Percentiles rank a stretch among this genome's conserved stretches.
phyloP scores from a whole-genome alignment of 2,888 invertebrate species.

The Diplazon laetatorius region DNA sequence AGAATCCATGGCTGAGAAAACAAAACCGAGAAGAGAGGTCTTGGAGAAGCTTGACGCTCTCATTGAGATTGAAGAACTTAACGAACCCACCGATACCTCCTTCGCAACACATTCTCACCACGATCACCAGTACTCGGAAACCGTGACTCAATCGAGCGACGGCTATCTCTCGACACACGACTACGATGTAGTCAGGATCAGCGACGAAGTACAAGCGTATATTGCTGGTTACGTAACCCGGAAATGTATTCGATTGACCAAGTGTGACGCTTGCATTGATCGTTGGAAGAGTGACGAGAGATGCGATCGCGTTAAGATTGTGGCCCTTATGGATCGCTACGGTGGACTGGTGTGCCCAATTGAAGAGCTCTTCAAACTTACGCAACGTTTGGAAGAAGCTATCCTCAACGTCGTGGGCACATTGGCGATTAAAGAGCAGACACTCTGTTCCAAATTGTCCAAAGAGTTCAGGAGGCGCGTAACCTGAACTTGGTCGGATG shows the following conservation, averaged over 20 bases:
- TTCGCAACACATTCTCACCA: background rate
- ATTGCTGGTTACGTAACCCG: conserved; percentile 51
- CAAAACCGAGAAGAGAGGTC: background rate
- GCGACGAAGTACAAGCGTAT: conserved; percentile 45
- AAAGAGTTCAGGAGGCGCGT: conserved; percentile 17
- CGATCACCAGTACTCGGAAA: background rate
- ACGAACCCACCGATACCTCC: background rate
- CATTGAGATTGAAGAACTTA: conserved; percentile 6
- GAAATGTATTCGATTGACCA: conserved; percentile 15
- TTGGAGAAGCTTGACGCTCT: conserved; percentile 24
- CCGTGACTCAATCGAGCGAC: background rate
- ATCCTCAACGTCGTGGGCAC: conserved; percentile 40
- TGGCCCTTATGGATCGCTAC: conserved; percentile 35
- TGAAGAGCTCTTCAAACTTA: conserved; percentile 51
- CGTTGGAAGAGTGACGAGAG: too few species aligned
- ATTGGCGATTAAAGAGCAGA: conserved; percentile 29
- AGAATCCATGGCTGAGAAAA: conserved; percentile 5
- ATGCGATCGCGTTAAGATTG: background rate
- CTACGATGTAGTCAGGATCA: conserved; percentile 43
- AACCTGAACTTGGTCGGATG: conserved; percentile 52
- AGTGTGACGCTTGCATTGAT: too few species aligned
- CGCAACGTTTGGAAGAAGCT: conserved; percentile 42
- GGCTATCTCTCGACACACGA: conserved; percentile 23
- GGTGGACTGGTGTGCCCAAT: conserved; percentile 49
- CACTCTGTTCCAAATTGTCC: conserved; percentile 39